Evolutionary conservation across 2,888 invertebrate genomes (phyloP), one percentile per base, ranked within the genome.

Genomic region (Yponomeuta plumbellus): DNA sequence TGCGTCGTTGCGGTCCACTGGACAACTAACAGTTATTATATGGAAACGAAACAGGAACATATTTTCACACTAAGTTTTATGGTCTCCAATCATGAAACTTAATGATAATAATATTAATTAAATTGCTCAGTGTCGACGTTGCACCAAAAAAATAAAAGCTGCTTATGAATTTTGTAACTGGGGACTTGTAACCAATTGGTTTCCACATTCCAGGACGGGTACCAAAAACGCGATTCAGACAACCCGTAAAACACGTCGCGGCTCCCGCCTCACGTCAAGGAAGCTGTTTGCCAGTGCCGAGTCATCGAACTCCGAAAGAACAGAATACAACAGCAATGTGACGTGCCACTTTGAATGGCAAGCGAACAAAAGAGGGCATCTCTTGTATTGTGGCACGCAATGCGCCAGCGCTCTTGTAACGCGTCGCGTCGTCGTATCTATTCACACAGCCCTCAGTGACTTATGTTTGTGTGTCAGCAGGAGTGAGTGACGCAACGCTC

Each of bases 281-380:
- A 79, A 78, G 76, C 76, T 85, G 81, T 80, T 74, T 13, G 71
- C 68, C 34, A 34, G 81, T 70, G 66, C 23, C 74, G 77, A 86
- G 86, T 88, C 89, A 85, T 82, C 80, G 88, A 79, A 82, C 90
- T 80, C 77, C 74, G 71, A 70, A 82, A 88, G 85, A 88, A 89
- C 85, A 34, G 85, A 77, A 83, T 81, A 75, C 79, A 34, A 10
- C 84, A 59, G 61, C 77, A 77, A 80, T 80, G 80, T 80, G 77
- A 83, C 85, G 86, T 84, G 57, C 63, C 84, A 80, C 84, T 87
- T 89, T 88, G 89, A 88, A 90, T 88, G 80, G 83, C 82, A 80
- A 80, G 80, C 80, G 79, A 81, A 90, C 88, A 89, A 89, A 86
- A 80, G 81, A 75, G 73, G 74, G 75, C 79, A 80, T 80, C 82